Percentiles rank a stretch among this genome's conserved stretches.
Conservation (phyloP, 2,797 vertebrate genomes). For the Meriones psammophilus region DNA sequence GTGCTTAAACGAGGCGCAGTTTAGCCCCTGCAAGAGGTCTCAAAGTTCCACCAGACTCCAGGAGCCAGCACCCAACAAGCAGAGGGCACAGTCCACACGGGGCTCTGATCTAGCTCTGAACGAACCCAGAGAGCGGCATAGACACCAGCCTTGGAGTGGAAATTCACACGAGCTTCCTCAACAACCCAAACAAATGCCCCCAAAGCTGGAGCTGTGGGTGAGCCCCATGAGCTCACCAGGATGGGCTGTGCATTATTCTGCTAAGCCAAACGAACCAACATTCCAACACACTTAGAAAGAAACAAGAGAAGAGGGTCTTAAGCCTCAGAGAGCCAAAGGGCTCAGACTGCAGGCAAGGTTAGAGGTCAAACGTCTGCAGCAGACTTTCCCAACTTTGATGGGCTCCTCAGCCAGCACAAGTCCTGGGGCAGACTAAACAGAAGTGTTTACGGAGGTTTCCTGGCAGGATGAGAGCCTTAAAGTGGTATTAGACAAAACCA, state of each 20-base stretch:
- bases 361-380: constrained; percentile 69
- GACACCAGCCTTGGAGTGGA: background rate
- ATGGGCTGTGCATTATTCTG: background rate
- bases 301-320: background rate
- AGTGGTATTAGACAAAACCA: background rate
- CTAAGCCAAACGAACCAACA: background rate
- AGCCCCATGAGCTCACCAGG: background rate
- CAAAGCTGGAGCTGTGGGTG: background rate
- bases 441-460: background rate
- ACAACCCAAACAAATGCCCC: background rate
- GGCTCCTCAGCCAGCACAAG: background rate
- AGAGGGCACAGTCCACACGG: background rate
- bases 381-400: constrained; percentile 64
- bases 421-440: constrained; percentile 14
- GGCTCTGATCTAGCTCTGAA: background rate
- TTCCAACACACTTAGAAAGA: background rate
- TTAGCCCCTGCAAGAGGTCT: background rate
- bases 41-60: background rate
- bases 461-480: background rate
- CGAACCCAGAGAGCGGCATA: rapidly evolving
- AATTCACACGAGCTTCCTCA: background rate
- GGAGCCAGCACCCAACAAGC: background rate
- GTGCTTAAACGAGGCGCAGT: background rate
- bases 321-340: constrained; percentile 36
- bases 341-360: constrained; percentile 6